Evolutionary conservation across 2,888 invertebrate species (phyloP).

Genomic region (Xylophagus ater): DNA sequence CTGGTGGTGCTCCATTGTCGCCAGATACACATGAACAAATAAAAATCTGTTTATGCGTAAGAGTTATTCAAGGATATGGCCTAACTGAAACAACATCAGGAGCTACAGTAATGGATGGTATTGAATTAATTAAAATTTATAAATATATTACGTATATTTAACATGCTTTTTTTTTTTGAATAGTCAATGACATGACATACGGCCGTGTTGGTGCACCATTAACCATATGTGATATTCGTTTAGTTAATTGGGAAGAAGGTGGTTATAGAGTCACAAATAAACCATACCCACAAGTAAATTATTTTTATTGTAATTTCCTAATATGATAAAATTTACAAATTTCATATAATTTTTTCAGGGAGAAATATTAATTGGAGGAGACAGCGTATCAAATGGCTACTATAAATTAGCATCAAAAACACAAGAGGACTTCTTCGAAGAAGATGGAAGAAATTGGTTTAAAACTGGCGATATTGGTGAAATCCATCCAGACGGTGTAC

Average conservation of each 20-base stretch:
- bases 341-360: constrained; percentile 47
- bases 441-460: constrained; percentile 82
- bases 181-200: constrained; percentile 42
- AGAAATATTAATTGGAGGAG: constrained; percentile 78
- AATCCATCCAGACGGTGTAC: constrained; percentile 83
- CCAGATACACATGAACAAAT: constrained; percentile 93
- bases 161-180: constrained; percentile 24
- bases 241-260: constrained; percentile 92
- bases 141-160: neutral
- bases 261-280: constrained; percentile 78
- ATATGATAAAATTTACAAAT: too few species aligned
- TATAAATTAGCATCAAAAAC: constrained; percentile 84
- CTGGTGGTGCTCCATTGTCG: constrained; percentile 91
- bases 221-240: constrained; percentile 68
- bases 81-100: constrained; percentile 95
- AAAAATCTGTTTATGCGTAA: constrained; percentile 80
- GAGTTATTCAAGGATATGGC: constrained; percentile 89
- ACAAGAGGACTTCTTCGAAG: constrained; percentile 76
- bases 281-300: constrained; percentile 56
- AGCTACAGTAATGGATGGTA: constrained; percentile 74
- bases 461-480: constrained; percentile 94
- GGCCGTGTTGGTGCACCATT: constrained; percentile 86
- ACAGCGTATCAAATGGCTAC: constrained; percentile 86
- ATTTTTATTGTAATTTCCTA: constrained; percentile 8
- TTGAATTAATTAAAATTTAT: neutral